These are phyloP conservation scores for Sepioteuthis lessoniana DNA, from an alignment of 2,888 invertebrate genomes.

Conservation along the genomic window DNA sequence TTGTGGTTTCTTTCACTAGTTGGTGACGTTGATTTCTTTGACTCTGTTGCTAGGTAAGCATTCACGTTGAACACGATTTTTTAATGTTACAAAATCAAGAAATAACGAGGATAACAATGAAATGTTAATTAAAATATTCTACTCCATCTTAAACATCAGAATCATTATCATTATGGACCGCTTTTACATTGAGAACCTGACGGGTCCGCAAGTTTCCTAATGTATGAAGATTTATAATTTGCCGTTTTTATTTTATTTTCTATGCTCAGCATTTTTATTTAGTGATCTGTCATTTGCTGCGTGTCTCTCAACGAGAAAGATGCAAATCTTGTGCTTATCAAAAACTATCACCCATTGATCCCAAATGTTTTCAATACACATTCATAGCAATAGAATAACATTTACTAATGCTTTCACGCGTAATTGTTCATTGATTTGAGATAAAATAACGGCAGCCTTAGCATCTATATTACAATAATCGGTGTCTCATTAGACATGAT, in stretches of 20 bases:
- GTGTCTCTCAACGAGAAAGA: not conserved
- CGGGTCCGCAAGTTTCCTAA: not conserved
- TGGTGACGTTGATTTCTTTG: no score
- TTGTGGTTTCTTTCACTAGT: no score
- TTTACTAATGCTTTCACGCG: not conserved
- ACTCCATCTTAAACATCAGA: no score
- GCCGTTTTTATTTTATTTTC: not conserved
- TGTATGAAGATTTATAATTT: accelerated
- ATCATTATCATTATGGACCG: no score
- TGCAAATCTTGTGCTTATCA: not conserved
- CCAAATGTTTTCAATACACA: not conserved
- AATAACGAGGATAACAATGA: no score
- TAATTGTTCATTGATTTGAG: not conserved
- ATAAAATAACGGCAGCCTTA: not conserved
- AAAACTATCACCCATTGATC: not conserved
- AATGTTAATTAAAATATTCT: no score
- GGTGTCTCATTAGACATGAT: not conserved
- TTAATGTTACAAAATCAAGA: no score
- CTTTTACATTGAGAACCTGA: no score
- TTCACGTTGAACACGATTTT: no score
- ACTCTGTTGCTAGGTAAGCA: no score
- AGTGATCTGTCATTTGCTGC: not conserved
- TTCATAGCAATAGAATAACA: not conserved
- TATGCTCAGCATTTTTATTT: not conserved
- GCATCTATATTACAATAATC: not conserved